A percentile compares a stretch with the other conserved stretches of the same genome.
These are phyloP conservation scores for Chloroceryle amazona DNA, from an alignment of 2,797 vertebrate species.

Conservation along the genomic window DNA sequence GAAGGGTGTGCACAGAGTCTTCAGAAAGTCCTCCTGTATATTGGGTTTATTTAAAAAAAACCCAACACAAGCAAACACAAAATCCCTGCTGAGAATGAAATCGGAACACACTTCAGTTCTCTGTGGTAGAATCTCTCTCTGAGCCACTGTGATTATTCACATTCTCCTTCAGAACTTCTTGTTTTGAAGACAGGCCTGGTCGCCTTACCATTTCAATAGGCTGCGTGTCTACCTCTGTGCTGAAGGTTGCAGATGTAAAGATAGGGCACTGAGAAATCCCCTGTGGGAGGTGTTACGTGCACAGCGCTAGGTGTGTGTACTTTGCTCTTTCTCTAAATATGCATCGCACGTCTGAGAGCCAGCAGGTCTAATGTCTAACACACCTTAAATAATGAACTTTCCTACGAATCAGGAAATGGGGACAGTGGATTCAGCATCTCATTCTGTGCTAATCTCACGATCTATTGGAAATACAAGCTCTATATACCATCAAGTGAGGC, in stretches of 20 bases:
- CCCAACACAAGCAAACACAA: too few species aligned
- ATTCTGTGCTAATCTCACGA: background rate
- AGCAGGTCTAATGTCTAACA: conserved; percentile 18
- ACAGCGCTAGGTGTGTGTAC: background rate
- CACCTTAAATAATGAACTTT: background rate
- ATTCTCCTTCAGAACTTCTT: background rate
- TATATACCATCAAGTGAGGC: background rate
- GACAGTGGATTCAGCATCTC: background rate
- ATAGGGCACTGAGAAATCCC: background rate
- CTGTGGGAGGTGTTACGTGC: background rate
- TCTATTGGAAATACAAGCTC: background rate
- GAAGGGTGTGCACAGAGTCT: background rate
- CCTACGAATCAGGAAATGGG: background rate
- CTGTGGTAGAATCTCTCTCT: background rate
- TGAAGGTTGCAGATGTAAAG: conserved; percentile 19
- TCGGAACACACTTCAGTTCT: background rate
- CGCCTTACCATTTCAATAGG: background rate
- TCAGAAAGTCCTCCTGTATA: background rate
- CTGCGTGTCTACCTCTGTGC: background rate
- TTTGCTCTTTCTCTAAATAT: background rate
- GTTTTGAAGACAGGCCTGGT: background rate
- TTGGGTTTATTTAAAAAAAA: background rate
- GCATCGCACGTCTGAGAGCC: background rate
- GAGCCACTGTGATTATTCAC: background rate
- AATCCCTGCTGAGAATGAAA: background rate